Base-by-base conservation (phyloP, 2,888 invertebrate species). In the Norana najaformis region DNA sequence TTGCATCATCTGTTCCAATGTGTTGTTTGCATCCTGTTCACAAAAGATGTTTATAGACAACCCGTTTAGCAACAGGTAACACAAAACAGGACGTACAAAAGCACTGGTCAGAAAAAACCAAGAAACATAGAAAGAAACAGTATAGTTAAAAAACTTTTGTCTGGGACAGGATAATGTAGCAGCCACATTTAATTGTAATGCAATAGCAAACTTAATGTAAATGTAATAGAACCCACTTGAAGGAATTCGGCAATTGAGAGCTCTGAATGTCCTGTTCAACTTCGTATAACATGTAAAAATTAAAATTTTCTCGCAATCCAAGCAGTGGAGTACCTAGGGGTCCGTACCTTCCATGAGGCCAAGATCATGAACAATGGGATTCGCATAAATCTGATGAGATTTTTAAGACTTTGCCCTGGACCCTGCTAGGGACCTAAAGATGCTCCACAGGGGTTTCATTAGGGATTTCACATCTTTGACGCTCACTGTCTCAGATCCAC, bases 1-100 rank as follows among this genome's bases (percentile, higher is more conserved):
- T 89, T 97, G 97, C 69, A 97, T 96, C 93, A 98, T 96, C 93
- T 97, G 96, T 92, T 97, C 97, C 92, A 98, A 95, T 83, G 96
- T 96, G 89, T 96, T 96, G 93, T 97, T 96, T 93, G 97, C 97
- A 93, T 98, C 98, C 93, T 94, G 92, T n/a, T 92, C 30, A 20
- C n/a, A 88, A 11, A 88, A 39, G 34, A 89, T 34, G 18, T 88
- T 90, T 30, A 82, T 35, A 89, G 37, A 34, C 35, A 89, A 41
- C n/a, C 34, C 39, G 20, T 38, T 41, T 38, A 83, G 41, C 35
- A 88, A 69, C 36, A 23, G 69, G 16, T n/a, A 69, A 69, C 69
- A 69, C n/a, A 69, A 69, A n/a, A 8, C n/a, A 69, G 69, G n/a
- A 69, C 30, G 8, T 20, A 47, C 30, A 69, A 69, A 69, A 69